phyloP scores from a whole-genome alignment of 1,140 invertebrate species.

The Tetranychus cinnabarinus region DNA sequence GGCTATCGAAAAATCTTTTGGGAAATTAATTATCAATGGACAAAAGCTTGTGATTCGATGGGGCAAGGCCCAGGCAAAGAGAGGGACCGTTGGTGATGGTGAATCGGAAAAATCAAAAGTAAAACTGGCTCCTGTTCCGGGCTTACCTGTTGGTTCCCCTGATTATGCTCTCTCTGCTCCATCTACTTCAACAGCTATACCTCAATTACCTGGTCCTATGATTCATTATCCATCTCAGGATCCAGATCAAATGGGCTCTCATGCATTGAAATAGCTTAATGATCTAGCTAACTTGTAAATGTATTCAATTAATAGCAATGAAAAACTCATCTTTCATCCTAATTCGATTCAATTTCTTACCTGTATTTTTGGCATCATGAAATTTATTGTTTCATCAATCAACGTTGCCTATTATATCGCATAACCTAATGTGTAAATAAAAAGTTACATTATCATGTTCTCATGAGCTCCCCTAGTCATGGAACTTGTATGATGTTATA shows the following conservation, averaged over 20 bases:
- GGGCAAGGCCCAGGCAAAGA: slow-evolving; percentile 65
- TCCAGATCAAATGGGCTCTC: slow-evolving; percentile 55
- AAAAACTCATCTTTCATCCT: too few species aligned
- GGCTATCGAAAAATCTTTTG: slow-evolving; percentile 87
- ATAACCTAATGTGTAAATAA: too few species aligned
- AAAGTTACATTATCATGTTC: too few species aligned
- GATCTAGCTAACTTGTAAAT: not conserved
- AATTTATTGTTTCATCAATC: too few species aligned
- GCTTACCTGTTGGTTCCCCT: slow-evolving; percentile 31
- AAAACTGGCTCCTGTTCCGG: slow-evolving; percentile 59
- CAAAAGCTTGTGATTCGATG: slow-evolving; percentile 81
- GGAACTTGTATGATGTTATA: too few species aligned
- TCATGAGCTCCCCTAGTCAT: too few species aligned
- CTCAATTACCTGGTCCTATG: slow-evolving; percentile 11
- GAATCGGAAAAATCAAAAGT: slow-evolving; percentile 14
- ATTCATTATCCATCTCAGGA: slow-evolving; percentile 88
- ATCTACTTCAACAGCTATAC: slow-evolving; percentile 4
- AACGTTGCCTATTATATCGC: too few species aligned
- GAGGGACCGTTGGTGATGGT: slow-evolving; percentile 18
- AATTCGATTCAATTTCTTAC: too few species aligned
- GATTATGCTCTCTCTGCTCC: slow-evolving; percentile 10
- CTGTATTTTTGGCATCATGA: too few species aligned
- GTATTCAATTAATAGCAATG: too few species aligned
- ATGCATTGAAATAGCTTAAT: slow-evolving; percentile 3
- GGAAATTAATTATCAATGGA: slow-evolving; percentile 69